Percentiles rank a stretch among this genome's conserved stretches.
These are phyloP conservation scores for Chiloscyllium plagiosum DNA, from an alignment of 2,113 vertebrate genomes.

Conservation along the genomic window DNA sequence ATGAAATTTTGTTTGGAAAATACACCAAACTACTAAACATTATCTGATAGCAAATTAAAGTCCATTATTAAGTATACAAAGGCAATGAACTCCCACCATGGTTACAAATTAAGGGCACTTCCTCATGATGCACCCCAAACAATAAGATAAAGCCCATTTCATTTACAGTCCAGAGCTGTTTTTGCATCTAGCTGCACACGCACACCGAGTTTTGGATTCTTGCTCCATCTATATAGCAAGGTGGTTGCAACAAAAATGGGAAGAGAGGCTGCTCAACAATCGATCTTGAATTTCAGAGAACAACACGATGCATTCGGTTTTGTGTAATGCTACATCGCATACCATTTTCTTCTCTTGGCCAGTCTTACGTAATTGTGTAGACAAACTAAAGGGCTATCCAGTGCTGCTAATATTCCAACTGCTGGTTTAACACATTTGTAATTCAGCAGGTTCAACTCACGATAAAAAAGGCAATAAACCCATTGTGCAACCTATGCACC, in stretches of 20 bases:
- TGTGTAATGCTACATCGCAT: neutral
- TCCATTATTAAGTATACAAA: neutral
- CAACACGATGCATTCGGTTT: neutral
- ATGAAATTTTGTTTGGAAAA: slow-evolving; percentile 1
- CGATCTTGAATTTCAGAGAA: too few species aligned
- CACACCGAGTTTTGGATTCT: neutral
- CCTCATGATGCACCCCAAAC: neutral
- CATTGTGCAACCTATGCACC: neutral
- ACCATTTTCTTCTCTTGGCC: neutral
- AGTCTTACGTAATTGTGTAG: neutral
- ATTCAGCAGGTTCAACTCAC: neutral
- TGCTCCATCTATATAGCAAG: neutral
- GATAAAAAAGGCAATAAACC: neutral
- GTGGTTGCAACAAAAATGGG: neutral
- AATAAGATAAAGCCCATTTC: neutral
- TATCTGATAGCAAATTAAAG: neutral
- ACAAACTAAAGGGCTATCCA: neutral
- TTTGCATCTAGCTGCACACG: neutral
- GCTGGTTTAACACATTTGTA: neutral
- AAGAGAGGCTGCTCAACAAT: neutral
- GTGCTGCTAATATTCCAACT: neutral
- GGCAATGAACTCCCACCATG: neutral
- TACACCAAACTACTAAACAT: neutral
- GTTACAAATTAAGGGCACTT: neutral
- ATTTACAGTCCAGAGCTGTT: neutral